Conservation (phyloP, 2,888 invertebrate species). For the Dilophus febrilis region DNA sequence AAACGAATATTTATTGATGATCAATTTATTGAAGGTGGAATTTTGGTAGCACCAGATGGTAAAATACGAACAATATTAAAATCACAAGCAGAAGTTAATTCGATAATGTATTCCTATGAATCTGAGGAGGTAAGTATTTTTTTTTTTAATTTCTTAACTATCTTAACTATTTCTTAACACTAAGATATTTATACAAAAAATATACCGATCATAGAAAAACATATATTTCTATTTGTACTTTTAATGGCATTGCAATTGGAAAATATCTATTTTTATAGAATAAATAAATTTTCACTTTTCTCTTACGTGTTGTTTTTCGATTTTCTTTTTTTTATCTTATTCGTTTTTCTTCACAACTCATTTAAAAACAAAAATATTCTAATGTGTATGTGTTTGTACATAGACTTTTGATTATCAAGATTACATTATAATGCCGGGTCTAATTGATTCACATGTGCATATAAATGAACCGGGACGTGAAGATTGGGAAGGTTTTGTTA, state of each 20-base stretch:
- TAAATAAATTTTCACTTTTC: too few species aligned
- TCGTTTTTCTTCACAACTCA: too few species aligned
- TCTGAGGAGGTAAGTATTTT: constrained; percentile 34
- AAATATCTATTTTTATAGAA: background rate
- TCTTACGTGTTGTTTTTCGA: too few species aligned
- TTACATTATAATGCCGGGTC: constrained; percentile 44
- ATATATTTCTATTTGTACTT: constrained; percentile 2
- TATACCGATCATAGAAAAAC: background rate
- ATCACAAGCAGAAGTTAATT: constrained; percentile 31
- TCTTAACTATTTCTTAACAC: too few species aligned
- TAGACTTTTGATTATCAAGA: constrained; percentile 33
- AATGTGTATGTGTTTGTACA: too few species aligned
- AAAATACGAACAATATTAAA: constrained; percentile 37
- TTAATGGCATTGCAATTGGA: background rate
- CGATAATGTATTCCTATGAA: constrained; percentile 31
- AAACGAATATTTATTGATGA: constrained; percentile 35
- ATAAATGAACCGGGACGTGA: constrained; percentile 56
- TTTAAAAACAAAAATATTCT: too few species aligned
- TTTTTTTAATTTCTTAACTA: too few species aligned
- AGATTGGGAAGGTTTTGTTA: constrained; percentile 52
- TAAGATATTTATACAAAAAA: background rate
- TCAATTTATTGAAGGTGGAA: constrained; percentile 37
- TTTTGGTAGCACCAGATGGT: constrained; percentile 39
- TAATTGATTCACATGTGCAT: constrained; percentile 56
- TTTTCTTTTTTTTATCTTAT: too few species aligned